A percentile compares a stretch with the other conserved stretches of the same genome.
Conservation (phyloP, 2,797 vertebrate genomes). For the Brachyalestes nurse region DNA sequence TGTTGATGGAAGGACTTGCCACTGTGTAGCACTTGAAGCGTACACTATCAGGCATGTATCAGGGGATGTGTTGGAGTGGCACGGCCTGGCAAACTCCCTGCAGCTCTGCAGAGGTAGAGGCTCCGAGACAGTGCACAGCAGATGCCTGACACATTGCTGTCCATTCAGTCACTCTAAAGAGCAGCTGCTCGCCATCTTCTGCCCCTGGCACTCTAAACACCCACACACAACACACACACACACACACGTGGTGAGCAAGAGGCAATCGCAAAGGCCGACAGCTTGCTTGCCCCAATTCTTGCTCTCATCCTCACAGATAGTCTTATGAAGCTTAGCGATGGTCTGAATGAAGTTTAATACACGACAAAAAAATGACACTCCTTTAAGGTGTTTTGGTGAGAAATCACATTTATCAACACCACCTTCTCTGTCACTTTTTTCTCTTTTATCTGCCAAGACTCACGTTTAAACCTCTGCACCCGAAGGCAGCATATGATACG, state of each 20-base stretch:
- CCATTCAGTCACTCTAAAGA: conserved; percentile 80
- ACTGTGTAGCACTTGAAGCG: conserved; percentile 4
- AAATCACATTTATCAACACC: too few species aligned
- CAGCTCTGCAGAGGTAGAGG: conserved; percentile 50
- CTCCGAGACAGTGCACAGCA: conserved; percentile 63
- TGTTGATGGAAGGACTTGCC: not conserved
- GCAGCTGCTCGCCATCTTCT: conserved; percentile 78
- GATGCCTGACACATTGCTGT: conserved; percentile 81
- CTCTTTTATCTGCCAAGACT: too few species aligned
- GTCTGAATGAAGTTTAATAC: not conserved
- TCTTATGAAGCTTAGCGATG: conserved; percentile 34
- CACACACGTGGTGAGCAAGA: conserved; percentile 40
- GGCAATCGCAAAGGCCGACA: conserved; percentile 25
- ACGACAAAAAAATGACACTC: too few species aligned
- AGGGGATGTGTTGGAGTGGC: conserved; percentile 23
- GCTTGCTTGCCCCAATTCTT: conserved; percentile 31
- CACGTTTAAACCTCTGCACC: too few species aligned
- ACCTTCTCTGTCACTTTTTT: too few species aligned
- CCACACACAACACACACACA: conserved; percentile 45
- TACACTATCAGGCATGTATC: not conserved
- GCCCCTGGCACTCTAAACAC: conserved; percentile 70
- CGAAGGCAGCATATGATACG: too few species aligned
- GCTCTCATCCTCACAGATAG: conserved; percentile 42
- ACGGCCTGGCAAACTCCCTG: conserved; percentile 35
- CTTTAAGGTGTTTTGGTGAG: too few species aligned